phyloP scores from a whole-genome alignment of 2,888 invertebrate genomes.

The Chirona hameri region DNA sequence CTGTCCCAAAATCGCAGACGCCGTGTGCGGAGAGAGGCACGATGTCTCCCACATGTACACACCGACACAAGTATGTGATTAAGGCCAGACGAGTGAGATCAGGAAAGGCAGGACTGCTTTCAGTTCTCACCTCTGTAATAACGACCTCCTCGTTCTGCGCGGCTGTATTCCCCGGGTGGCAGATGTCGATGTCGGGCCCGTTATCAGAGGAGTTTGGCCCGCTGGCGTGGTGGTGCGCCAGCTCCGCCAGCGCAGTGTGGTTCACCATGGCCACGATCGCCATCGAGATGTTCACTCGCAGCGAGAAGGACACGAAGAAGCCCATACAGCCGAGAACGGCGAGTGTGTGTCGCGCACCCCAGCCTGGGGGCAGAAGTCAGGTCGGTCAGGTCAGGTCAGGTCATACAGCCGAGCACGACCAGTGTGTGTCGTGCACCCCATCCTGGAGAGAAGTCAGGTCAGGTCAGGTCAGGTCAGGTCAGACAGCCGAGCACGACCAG shows the following conservation, averaged over 20 bases:
- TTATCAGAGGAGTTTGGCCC: neutral
- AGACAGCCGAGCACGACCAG: neutral
- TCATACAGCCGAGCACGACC: too few species aligned
- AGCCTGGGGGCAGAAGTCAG: conserved; percentile 9
- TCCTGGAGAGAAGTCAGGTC: too few species aligned
- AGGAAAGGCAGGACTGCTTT: too few species aligned
- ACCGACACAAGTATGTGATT: too few species aligned
- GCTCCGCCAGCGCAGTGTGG: conserved; percentile 9
- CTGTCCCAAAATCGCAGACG: too few species aligned
- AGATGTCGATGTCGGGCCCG: neutral
- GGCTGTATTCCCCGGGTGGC: neutral
- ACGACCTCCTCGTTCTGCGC: neutral
- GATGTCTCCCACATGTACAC: too few species aligned
- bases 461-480: neutral
- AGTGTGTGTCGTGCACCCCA: too few species aligned
- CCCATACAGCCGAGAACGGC: conserved; percentile 37
- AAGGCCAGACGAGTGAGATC: too few species aligned
- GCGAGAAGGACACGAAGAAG: conserved; percentile 35
- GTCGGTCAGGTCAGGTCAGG: too few species aligned
- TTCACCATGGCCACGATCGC: conserved; percentile 39
- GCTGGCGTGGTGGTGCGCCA: neutral
- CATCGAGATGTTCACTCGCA: conserved; percentile 38
- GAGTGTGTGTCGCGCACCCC: conserved; percentile 37
- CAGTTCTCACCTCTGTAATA: neutral
- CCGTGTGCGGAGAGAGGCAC: too few species aligned